These are phyloP conservation scores for Junco hyemalis DNA, from an alignment of 2,113 vertebrate genomes.

Conservation along the genomic window DNA sequence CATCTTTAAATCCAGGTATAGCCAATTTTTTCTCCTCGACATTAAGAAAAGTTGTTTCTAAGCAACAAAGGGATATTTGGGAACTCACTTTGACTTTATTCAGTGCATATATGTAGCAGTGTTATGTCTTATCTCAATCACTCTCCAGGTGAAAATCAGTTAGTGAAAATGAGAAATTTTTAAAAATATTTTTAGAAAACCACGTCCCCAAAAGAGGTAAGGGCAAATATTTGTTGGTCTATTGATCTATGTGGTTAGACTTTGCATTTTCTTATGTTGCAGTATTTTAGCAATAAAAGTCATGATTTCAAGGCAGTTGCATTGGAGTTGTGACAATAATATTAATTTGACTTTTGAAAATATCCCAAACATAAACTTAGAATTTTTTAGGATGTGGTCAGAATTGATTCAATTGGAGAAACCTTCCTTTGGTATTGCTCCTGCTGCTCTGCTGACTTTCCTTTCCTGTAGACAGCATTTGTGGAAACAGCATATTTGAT, in stretches of 20 bases:
- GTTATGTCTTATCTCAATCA: neutral
- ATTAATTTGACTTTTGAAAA: neutral
- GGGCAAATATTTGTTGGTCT: neutral
- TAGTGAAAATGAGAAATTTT: neutral
- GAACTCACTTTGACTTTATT: neutral
- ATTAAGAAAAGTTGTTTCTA: neutral
- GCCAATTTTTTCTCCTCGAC: neutral
- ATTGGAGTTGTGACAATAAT: neutral
- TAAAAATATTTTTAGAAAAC: neutral
- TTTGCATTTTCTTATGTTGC: neutral
- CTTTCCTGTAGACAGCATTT: neutral
- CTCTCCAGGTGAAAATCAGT: neutral
- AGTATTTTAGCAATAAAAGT: neutral
- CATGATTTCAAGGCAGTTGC: neutral
- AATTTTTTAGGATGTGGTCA: neutral
- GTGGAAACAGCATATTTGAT: neutral
- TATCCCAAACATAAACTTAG: neutral
- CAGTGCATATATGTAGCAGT: neutral
- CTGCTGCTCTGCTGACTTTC: neutral
- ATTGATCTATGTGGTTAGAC: neutral
- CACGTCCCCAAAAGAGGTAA: neutral
- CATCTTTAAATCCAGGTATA: neutral
- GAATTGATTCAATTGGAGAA: neutral
- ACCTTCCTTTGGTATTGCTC: neutral
- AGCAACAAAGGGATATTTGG: neutral